Conservation (phyloP, 2,888 invertebrate species). For the Lepidonotus clava region DNA sequence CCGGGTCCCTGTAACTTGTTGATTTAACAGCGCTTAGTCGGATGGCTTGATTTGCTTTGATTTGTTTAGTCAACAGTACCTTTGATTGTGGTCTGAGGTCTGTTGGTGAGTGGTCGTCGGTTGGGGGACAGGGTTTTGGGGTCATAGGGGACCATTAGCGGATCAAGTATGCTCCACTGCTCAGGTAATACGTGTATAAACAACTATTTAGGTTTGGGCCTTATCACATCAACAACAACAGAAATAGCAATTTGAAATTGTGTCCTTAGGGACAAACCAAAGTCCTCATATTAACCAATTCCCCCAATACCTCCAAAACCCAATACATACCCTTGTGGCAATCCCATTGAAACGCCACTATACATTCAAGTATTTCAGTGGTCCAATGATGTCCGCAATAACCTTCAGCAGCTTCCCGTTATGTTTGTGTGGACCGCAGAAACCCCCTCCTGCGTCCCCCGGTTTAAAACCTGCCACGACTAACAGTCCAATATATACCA, state of each 20-base stretch:
- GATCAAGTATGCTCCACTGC: slow-evolving; percentile 15
- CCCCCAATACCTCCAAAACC: not conserved
- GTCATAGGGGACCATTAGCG: not conserved
- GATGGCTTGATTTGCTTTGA: slow-evolving; percentile 26
- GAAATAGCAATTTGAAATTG: too few relatives aligned
- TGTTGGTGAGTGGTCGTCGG: not conserved
- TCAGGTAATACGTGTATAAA: slow-evolving; percentile 4
- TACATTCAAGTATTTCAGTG: too few relatives aligned
- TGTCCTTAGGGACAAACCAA: too few relatives aligned
- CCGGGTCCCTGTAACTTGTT: not conserved
- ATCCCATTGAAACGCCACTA: too few relatives aligned
- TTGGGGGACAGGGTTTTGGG: not conserved
- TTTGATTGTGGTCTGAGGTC: not conserved
- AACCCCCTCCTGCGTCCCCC: not conserved
- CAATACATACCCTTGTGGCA: not conserved
- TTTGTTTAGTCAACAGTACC: slow-evolving; percentile 15
- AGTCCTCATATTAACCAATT: not conserved
- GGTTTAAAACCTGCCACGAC: not conserved
- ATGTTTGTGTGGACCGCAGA: too few relatives aligned
- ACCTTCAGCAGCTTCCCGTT: too few relatives aligned
- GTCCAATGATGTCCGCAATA: too few relatives aligned
- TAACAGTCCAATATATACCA: not conserved
- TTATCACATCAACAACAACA: slow-evolving; percentile 1
- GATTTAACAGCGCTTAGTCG: slow-evolving; percentile 1
- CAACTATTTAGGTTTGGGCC: not conserved